These are phyloP conservation scores for Leptodactylus fallax DNA, from an alignment of 2,797 vertebrate species.

Conservation along the genomic window DNA sequence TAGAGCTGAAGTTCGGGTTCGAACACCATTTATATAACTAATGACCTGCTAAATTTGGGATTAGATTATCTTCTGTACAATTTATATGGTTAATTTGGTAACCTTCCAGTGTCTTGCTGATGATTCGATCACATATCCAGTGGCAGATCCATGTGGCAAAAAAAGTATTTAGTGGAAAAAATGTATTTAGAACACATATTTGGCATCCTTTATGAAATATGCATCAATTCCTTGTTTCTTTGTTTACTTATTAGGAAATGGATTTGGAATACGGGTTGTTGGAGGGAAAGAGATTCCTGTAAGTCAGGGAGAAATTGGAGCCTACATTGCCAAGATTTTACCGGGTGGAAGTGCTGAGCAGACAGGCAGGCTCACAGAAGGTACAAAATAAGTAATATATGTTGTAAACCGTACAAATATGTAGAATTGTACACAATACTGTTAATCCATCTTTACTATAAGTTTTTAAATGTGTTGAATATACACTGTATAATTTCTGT, in stretches of 20 bases:
- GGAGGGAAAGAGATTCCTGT: conserved; percentile 97
- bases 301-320: conserved; percentile 89
- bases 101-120: too few relatives aligned
- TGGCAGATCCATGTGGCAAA: too few relatives aligned
- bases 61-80: too few relatives aligned
- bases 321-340: conserved; percentile 93
- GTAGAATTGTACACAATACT: background rate
- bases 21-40: too few relatives aligned
- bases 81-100: too few relatives aligned
- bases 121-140: too few relatives aligned
- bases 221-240: background rate
- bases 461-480: background rate
- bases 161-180: too few relatives aligned
- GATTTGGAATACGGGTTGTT: conserved; percentile 91
- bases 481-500: background rate
- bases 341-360: conserved; percentile 92
- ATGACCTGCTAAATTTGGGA: too few relatives aligned
- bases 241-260: conserved; percentile 75
- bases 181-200: too few relatives aligned
- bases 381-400: conserved; percentile 76
- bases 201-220: too few relatives aligned
- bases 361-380: conserved; percentile 88
- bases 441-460: background rate
- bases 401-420: background rate
- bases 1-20: too few relatives aligned